These are phyloP conservation scores for Zaprionus lineosus DNA, from an alignment of 2,888 invertebrate genomes.

Conservation along the genomic window DNA sequence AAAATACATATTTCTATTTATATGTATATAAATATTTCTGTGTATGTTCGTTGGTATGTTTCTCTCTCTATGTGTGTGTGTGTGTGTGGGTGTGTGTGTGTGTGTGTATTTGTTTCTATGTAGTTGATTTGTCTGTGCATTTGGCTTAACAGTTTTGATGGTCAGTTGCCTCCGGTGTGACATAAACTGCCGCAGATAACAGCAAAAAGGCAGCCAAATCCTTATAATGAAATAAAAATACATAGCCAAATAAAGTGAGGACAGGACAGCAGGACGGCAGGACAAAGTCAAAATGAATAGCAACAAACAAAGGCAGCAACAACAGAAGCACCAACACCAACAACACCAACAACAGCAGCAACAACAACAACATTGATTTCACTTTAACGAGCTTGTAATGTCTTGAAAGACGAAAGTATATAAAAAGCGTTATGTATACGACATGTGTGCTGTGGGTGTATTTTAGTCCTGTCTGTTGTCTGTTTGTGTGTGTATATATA, in stretches of 20 bases:
- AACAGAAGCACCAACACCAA: conserved; percentile 56
- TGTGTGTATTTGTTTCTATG: conserved; percentile 14
- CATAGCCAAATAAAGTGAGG: conserved; percentile 66
- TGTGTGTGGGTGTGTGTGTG: background rate
- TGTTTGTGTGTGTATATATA: conserved; percentile 9
- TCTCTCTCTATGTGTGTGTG: conserved; percentile 1
- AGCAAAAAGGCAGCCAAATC: conserved; percentile 73
- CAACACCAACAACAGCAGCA: conserved; percentile 18
- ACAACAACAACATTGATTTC: conserved; percentile 72
- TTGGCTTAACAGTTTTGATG: conserved; percentile 58
- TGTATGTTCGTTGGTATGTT: conserved; percentile 7
- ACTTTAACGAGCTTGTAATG: conserved; percentile 78
- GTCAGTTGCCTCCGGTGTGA: conserved; percentile 55
- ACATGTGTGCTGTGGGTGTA: conserved; percentile 53
- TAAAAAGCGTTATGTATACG: conserved; percentile 72
- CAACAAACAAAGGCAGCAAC: conserved; percentile 18
- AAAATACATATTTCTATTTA: background rate
- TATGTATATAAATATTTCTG: background rate
- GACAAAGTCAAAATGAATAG: conserved; percentile 25
- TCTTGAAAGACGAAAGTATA: conserved; percentile 72
- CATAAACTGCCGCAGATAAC: conserved; percentile 73
- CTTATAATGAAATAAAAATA: conserved; percentile 72
- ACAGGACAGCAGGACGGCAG: conserved; percentile 29
- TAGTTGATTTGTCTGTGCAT: conserved; percentile 54
- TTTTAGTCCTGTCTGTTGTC: conserved; percentile 10